phyloP scores from a whole-genome alignment of 2,797 vertebrate genomes.

The Brachymystax lenok region DNA sequence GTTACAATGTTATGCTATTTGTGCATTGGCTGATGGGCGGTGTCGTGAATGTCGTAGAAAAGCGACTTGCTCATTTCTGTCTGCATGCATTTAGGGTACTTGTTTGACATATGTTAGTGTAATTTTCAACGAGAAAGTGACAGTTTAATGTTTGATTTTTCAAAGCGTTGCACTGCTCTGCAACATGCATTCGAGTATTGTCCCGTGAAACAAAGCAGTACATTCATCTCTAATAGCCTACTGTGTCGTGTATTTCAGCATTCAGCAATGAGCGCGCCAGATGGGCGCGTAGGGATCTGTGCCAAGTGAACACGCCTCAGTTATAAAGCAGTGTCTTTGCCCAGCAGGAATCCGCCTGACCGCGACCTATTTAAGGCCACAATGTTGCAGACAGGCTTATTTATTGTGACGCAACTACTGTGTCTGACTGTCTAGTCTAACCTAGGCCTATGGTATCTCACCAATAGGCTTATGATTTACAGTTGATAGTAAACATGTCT shows the following conservation, averaged over 20 bases:
- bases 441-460: not conserved
- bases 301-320: not conserved
- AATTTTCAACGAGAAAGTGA: too few relatives aligned
- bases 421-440: not conserved
- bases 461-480: too few relatives aligned
- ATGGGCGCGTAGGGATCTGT: slow-evolving; percentile 2
- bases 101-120: too few relatives aligned
- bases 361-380: slow-evolving; percentile 11
- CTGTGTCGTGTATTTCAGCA: not conserved
- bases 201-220: not conserved
- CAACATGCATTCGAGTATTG: not conserved
- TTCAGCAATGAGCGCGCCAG: slow-evolving; percentile 2
- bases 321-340: not conserved
- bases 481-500: too few relatives aligned
- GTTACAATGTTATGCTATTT: too few relatives aligned
- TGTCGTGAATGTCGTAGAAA: too few relatives aligned
- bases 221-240: not conserved
- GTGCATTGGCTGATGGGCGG: too few relatives aligned
- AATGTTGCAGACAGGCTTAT: not conserved
- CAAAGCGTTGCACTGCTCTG: not conserved
- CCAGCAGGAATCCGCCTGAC: not conserved
- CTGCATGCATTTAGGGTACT: too few relatives aligned
- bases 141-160: not conserved
- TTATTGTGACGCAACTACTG: not conserved
- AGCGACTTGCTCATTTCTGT: too few relatives aligned